Evolutionary conservation across 2,113 vertebrate genomes (phyloP), one percentile per base, ranked within the genome.

Genomic region (Puffinus mauretanicus): DNA sequence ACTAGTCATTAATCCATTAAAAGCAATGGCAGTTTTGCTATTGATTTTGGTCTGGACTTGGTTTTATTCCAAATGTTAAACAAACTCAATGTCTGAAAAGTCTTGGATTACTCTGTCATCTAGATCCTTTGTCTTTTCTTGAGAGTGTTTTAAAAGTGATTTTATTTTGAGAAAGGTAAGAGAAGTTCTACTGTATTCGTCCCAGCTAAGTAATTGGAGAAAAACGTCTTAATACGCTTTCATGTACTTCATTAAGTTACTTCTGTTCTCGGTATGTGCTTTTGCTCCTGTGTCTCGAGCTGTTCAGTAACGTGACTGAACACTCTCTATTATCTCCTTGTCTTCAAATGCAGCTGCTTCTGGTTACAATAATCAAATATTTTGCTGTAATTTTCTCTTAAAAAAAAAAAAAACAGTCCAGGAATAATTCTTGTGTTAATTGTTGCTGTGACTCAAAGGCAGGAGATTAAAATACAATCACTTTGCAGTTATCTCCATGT

Each of bases 291-390:
- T 44, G 29, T 58, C n/a, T 87, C 3, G 0, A 78, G 42, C 77
- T 61, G n/a, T 38, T 85, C 22, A 46, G 27, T 38, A 25, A 25
- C 32, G 8, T 16, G 7, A 40, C 36, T 4, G 9, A 38, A 12
- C 2, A 6, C 13, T 3, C 24, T 2, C 0, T 55, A 76, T 22
- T 95, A 64, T 69, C 94, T 96, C 13, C 96, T 92, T 4, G 36
- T 44, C 80, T 60, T 95, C 80, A 97, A 16, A 94, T 98, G 83
- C 90, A 98, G 58, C 96, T 96, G 0, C 91, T 95, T 1, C 95
- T 85, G 52, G 81, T 98, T 66, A 90, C 94, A 42, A 88, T 94
- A 30, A 90, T 70, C 90, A 98, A 47, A n/a, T 95, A 61, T 84
- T 96, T 91, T 18, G 42, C 15, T 40, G 86, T 93, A 55, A 80